These are phyloP conservation scores for Nannobrachium achirus DNA, from an alignment of 2,113 vertebrate species.

Conservation along the genomic window DNA sequence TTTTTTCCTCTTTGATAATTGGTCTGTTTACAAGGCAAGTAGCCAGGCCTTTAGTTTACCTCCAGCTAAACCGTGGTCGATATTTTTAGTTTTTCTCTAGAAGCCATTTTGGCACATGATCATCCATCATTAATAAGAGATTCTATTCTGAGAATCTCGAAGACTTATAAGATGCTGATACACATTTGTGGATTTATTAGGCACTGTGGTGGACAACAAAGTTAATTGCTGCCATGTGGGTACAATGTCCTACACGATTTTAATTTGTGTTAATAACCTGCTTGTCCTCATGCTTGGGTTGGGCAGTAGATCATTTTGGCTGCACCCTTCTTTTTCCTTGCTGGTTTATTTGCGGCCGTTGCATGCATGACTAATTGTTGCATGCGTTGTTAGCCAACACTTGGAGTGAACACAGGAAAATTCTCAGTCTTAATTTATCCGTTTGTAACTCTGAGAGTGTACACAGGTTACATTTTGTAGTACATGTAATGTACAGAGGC, in stretches of 20 bases:
- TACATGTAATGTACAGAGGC: too few relatives aligned
- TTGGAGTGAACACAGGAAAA: neutral
- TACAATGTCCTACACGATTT: neutral
- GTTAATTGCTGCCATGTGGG: neutral
- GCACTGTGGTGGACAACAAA: neutral
- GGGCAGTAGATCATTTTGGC: neutral
- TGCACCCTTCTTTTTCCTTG: neutral
- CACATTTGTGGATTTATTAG: neutral
- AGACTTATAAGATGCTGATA: too few relatives aligned
- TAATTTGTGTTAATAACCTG: slow-evolving; percentile 41
- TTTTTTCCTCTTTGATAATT: too few relatives aligned
- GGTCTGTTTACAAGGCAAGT: too few relatives aligned
- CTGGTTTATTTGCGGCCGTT: neutral
- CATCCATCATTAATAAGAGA: neutral
- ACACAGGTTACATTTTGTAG: too few relatives aligned
- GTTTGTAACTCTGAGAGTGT: too few relatives aligned
- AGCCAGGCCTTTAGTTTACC: too few relatives aligned
- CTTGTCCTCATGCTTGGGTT: slow-evolving; percentile 27
- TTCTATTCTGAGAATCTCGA: neutral
- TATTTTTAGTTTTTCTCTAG: neutral
- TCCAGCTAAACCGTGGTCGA: too few relatives aligned
- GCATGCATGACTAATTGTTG: neutral
- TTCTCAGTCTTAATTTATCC: too few relatives aligned
- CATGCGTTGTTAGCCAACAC: neutral
- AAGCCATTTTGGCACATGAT: neutral